These are phyloP conservation scores for Chymomyza amoena DNA, from an alignment of 2,888 invertebrate species.

Conservation along the genomic window DNA sequence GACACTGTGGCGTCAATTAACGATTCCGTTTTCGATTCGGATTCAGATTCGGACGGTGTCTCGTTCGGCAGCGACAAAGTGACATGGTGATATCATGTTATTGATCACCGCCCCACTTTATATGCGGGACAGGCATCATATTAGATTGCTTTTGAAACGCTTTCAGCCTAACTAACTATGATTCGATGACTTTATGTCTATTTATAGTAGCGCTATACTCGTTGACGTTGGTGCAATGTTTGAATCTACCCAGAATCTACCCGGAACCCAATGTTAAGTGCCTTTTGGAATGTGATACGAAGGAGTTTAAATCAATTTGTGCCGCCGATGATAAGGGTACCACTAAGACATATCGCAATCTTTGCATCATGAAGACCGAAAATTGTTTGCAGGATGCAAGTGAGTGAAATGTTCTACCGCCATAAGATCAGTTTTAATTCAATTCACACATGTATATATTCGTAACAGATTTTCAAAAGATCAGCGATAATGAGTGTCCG, in stretches of 20 bases:
- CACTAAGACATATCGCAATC: slow-evolving; percentile 76
- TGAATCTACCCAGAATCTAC: slow-evolving; percentile 52
- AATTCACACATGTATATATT: slow-evolving; percentile 8
- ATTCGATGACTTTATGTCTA: neutral
- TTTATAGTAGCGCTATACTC: slow-evolving; percentile 70
- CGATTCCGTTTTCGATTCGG: slow-evolving; percentile 48
- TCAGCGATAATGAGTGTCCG: slow-evolving; percentile 77
- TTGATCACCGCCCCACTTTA: slow-evolving; percentile 15
- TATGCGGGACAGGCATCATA: slow-evolving; percentile 38
- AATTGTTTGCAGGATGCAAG: slow-evolving; percentile 74
- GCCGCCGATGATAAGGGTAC: slow-evolving; percentile 78
- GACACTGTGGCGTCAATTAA: slow-evolving; percentile 54
- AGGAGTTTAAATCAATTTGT: slow-evolving; percentile 68
- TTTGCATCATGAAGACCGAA: slow-evolving; percentile 77
- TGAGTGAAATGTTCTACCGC: slow-evolving; percentile 29
- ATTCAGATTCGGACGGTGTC: neutral
- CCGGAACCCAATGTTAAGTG: slow-evolving; percentile 76
- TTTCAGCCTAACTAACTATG: slow-evolving; percentile 4
- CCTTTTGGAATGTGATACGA: slow-evolving; percentile 74
- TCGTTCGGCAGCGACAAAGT: neutral
- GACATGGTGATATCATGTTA: neutral
- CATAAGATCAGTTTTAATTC: neutral
- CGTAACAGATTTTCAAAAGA: slow-evolving; percentile 76
- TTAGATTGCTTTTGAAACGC: slow-evolving; percentile 11
- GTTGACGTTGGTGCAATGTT: slow-evolving; percentile 69